A percentile compares a stretch with the other conserved stretches of the same genome.
phyloP scores from a whole-genome alignment of 2,888 invertebrate genomes.

The Zootermopsis nevadensis region DNA sequence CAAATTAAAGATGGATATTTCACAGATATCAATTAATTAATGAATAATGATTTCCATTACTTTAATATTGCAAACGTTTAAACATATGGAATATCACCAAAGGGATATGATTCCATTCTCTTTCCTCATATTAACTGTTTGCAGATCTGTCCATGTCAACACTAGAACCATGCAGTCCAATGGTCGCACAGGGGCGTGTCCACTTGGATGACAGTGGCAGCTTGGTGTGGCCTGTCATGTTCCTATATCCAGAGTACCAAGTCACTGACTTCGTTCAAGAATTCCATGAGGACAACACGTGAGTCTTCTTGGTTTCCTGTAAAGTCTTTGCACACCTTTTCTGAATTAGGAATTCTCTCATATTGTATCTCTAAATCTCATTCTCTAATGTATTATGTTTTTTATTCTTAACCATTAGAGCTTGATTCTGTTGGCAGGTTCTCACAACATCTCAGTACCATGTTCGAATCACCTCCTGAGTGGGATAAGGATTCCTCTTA shows the following conservation, averaged over 20 bases:
- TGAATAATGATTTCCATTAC: too few species aligned
- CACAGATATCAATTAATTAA: too few species aligned
- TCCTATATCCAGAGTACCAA: slow-evolving; percentile 89
- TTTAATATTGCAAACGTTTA: too few species aligned
- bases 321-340: slow-evolving; percentile 37
- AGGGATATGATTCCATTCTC: too few species aligned
- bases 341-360: too few species aligned
- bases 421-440: slow-evolving; percentile 63
- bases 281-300: slow-evolving; percentile 79
- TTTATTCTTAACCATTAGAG: not conserved
- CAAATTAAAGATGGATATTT: too few species aligned
- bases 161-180: slow-evolving; percentile 55
- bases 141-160: slow-evolving; percentile 8
- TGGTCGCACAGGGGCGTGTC: slow-evolving; percentile 74
- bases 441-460: slow-evolving; percentile 69
- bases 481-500: slow-evolving; percentile 81
- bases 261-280: slow-evolving; percentile 88
- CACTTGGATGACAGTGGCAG: slow-evolving; percentile 68
- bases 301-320: slow-evolving; percentile 57
- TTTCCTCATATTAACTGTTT: too few species aligned
- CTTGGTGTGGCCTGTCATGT: slow-evolving; percentile 88
- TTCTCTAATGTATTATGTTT: too few species aligned
- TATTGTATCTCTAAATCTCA: too few species aligned
- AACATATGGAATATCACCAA: too few species aligned
- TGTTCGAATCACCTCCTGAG: slow-evolving; percentile 76